Percentiles rank a stretch among this genome's conserved stretches.
Evolutionary conservation across 2,797 vertebrate genomes (phyloP).

Genomic region (Coregonus sp.): DNA sequence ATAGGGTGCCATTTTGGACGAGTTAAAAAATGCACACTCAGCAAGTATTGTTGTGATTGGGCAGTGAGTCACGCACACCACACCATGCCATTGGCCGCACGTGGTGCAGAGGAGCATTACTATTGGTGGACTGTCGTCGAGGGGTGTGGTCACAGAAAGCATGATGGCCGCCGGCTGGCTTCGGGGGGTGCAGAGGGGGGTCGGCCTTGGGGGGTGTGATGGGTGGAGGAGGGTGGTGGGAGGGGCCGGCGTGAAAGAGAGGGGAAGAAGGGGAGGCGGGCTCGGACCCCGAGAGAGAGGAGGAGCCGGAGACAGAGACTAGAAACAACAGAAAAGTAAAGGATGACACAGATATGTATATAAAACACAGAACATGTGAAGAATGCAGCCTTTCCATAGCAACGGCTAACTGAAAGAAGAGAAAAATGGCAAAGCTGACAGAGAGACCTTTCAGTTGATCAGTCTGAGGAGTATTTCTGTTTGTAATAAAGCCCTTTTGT

Average conservation of each 20-base stretch:
- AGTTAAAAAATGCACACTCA: slow-evolving; percentile 7
- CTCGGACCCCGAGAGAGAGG: slow-evolving; percentile 87
- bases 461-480: background rate
- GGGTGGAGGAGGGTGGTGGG: slow-evolving; percentile 72
- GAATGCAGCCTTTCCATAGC: background rate
- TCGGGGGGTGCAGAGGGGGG: slow-evolving; percentile 57
- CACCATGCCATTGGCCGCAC: slow-evolving; percentile 59
- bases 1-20: background rate
- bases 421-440: background rate
- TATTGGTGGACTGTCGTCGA: slow-evolving; percentile 76
- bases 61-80: slow-evolving; percentile 42
- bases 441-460: background rate
- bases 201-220: slow-evolving; percentile 66
- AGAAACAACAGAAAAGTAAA: slow-evolving; percentile 73
- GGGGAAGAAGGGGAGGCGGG: slow-evolving; percentile 83
- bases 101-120: slow-evolving; percentile 75
- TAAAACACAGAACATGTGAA: background rate
- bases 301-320: slow-evolving; percentile 89
- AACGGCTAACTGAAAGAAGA: slow-evolving; percentile 3
- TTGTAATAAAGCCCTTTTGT: no score
- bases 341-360: slow-evolving; percentile 63
- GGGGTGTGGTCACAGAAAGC: slow-evolving; percentile 82
- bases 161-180: slow-evolving; percentile 69
- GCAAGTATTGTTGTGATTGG: slow-evolving; percentile 5
- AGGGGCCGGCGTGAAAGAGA: slow-evolving; percentile 82